Evolutionary conservation across 2,888 invertebrate species (phyloP).

Genomic region (Epistrophe eligans): DNA sequence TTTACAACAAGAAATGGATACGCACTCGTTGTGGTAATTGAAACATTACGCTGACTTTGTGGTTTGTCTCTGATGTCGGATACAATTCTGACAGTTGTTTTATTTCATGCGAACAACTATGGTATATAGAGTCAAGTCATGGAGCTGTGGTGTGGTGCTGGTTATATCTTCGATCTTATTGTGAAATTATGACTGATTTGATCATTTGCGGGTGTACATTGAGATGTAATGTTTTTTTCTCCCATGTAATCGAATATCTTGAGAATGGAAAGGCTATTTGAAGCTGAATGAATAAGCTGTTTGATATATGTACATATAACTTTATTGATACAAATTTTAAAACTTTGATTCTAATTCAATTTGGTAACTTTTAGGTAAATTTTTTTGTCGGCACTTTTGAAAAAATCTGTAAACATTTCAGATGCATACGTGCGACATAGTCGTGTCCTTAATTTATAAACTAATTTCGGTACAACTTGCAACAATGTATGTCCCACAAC

Average conservation of each 20-base stretch:
- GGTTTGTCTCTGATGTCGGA: constrained; percentile 51
- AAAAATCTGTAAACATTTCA: no score
- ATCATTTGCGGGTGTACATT: no score
- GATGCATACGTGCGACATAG: neutral
- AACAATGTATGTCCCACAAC: constrained; percentile 34
- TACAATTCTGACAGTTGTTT: constrained; percentile 64
- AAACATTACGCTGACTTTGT: constrained; percentile 70
- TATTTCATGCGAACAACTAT: constrained; percentile 40
- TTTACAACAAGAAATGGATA: constrained; percentile 64
- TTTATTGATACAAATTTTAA: neutral
- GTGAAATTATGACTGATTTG: constrained; percentile 60
- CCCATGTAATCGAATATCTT: constrained; percentile 49
- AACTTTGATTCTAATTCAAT: neutral
- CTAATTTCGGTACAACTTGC: neutral
- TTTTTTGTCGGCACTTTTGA: no score
- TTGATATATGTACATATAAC: neutral
- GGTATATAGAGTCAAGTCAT: constrained; percentile 22
- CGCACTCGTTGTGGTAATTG: constrained; percentile 74
- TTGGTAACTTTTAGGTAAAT: neutral
- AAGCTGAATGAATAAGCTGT: neutral
- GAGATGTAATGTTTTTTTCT: constrained; percentile 1
- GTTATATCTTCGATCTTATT: constrained; percentile 43
- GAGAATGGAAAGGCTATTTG: constrained; percentile 43
- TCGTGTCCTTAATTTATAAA: neutral
- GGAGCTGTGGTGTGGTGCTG: constrained; percentile 23